phyloP scores from a whole-genome alignment of 92 coral and sea anemone genomes.

The Parazoanthus darwini region DNA sequence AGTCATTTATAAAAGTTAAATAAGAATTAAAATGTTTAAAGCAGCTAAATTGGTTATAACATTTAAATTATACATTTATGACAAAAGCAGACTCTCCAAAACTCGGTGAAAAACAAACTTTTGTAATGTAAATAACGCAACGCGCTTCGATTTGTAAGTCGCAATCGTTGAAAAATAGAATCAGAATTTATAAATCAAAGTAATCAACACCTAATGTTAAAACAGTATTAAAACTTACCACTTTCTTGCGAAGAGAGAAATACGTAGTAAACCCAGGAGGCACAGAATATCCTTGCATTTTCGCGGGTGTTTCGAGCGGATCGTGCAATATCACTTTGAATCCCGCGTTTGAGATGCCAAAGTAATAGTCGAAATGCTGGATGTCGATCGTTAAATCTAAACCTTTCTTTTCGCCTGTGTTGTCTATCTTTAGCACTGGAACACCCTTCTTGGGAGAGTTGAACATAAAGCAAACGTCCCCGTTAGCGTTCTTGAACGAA shows the following conservation, averaged over 20 bases:
- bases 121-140: no score
- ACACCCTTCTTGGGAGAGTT: constrained; percentile 63
- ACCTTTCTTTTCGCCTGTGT: constrained; percentile 67
- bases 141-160: no score
- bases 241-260: constrained; percentile 69
- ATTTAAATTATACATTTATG: background rate
- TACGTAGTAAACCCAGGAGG: constrained; percentile 87
- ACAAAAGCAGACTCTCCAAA: background rate
- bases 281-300: constrained; percentile 85
- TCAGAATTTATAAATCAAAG: background rate
- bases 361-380: constrained; percentile 77
- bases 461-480: constrained; percentile 75
- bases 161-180: background rate
- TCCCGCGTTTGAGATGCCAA: constrained; percentile 76
- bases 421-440: constrained; percentile 36
- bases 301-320: constrained; percentile 79
- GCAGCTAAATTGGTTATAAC: background rate
- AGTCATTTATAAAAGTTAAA: background rate
- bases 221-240: constrained; percentile 49
- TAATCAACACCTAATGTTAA: background rate
- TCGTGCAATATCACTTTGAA: constrained; percentile 83
- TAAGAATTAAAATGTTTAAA: no score
- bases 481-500: constrained; percentile 71
- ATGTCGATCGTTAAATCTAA: constrained; percentile 61
- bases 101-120: no score